phyloP scores from a whole-genome alignment of 1,140 invertebrate species.

The Pantala flavescens region DNA sequence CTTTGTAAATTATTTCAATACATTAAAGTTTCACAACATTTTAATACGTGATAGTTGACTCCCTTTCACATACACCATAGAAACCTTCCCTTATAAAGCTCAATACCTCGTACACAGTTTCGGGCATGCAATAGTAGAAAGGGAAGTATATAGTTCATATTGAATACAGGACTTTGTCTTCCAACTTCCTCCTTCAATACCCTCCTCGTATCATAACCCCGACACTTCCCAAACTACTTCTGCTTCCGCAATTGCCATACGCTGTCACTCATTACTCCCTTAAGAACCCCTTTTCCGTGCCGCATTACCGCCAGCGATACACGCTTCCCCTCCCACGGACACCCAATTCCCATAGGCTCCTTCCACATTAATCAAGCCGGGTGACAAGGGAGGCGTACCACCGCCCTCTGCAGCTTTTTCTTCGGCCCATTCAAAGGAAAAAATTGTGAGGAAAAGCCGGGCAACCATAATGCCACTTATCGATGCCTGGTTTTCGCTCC shows the following conservation, averaged over 20 bases:
- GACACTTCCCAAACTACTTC: not conserved
- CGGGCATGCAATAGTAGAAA: no score
- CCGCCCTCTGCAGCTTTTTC: not conserved
- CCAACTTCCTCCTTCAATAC: not conserved
- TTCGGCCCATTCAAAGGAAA: not conserved
- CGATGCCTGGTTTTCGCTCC: not conserved
- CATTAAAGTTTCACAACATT: no score
- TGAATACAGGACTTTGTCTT: no score
- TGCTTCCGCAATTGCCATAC: not conserved
- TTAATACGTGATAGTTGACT: no score
- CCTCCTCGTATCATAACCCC: not conserved
- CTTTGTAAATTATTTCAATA: no score
- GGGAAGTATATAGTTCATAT: no score
- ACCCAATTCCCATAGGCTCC: not conserved
- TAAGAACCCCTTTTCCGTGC: not conserved
- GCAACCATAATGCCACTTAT: not conserved
- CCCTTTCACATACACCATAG: no score
- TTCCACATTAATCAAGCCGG: not conserved
- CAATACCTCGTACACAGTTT: no score
- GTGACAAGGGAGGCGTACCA: not conserved
- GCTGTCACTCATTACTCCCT: not conserved
- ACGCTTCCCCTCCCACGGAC: not conserved
- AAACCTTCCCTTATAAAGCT: no score
- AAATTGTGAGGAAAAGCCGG: not conserved
- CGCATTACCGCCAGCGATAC: not conserved